Percentiles rank a stretch among this genome's conserved stretches.
phyloP scores from a whole-genome alignment of 2,797 vertebrate genomes.

The Alcedo quadribrachys region DNA sequence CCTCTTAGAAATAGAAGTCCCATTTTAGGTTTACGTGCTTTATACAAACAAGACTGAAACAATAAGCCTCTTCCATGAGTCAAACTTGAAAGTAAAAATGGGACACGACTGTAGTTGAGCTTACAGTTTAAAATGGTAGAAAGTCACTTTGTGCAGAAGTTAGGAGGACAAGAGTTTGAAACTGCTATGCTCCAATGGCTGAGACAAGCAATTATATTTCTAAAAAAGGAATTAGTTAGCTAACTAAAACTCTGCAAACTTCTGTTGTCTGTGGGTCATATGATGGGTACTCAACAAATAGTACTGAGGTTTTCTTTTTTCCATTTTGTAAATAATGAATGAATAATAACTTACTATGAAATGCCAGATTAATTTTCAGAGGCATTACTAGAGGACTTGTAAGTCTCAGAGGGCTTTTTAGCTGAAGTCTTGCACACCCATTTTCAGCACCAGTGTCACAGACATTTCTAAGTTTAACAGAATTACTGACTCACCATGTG shows the following conservation, averaged over 20 bases:
- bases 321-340: slow-evolving; percentile 34
- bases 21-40: not conserved
- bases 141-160: not conserved
- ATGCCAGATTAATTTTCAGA: slow-evolving; percentile 23
- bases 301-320: slow-evolving; percentile 23
- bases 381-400: not conserved
- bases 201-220: not conserved
- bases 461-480: not conserved
- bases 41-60: not conserved
- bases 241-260: slow-evolving; percentile 48
- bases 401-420: not conserved
- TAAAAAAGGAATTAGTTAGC: slow-evolving; percentile 32
- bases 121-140: not conserved
- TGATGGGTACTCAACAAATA: slow-evolving; percentile 26
- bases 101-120: not conserved
- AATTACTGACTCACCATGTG: not conserved
- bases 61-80: not conserved
- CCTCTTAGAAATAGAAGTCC: not conserved
- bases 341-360: slow-evolving; percentile 12
- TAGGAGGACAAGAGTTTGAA: slow-evolving; percentile 2
- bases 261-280: slow-evolving; percentile 35
- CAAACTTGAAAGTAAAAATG: not conserved
- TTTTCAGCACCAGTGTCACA: not conserved
- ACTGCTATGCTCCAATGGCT: not conserved
- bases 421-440: not conserved